Evolutionary conservation across 1,140 invertebrate genomes (phyloP).

Genomic region (Drosophila seguyi): DNA sequence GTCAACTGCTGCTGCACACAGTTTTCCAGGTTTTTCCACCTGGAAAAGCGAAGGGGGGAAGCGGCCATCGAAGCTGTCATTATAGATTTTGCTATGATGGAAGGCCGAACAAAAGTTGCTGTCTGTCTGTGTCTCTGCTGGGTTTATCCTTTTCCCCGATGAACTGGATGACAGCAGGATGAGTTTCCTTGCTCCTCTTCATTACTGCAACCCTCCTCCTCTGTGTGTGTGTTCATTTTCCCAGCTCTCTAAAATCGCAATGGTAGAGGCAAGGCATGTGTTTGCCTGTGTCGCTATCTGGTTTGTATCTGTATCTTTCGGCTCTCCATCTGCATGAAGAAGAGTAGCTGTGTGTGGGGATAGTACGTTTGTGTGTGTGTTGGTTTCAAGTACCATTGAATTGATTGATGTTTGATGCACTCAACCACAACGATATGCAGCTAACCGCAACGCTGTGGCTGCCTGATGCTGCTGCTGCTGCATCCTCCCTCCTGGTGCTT

Average conservation of each 20-base stretch:
- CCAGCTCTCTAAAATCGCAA: conserved; percentile 58
- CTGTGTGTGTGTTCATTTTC: conserved; percentile 43
- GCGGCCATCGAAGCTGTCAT: conserved; percentile 70
- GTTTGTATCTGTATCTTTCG: conserved; percentile 26
- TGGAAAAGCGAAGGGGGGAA: conserved; percentile 32
- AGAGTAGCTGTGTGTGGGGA: conserved; percentile 28
- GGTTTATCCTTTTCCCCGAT: conserved; percentile 12
- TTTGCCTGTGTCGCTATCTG: conserved; percentile 35
- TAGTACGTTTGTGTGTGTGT: conserved; percentile 28
- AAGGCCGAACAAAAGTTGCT: conserved; percentile 67
- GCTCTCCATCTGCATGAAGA: conserved; percentile 22
- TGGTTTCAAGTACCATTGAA: conserved; percentile 74
- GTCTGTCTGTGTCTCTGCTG: conserved; percentile 26
- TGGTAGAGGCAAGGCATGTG: conserved; percentile 36
- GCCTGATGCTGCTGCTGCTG: conserved; percentile 19
- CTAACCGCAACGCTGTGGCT: conserved; percentile 71
- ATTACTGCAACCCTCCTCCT: conserved; percentile 41
- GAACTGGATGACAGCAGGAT: conserved; percentile 8
- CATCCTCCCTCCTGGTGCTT: not conserved
- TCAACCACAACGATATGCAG: conserved; percentile 80
- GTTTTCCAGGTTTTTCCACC: conserved; percentile 23
- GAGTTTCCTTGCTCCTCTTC: conserved; percentile 47
- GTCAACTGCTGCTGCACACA: conserved; percentile 41
- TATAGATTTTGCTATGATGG: conserved; percentile 76
- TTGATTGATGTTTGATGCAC: conserved; percentile 83